Conservation (phyloP, 2,113 vertebrate genomes). For the Gallinago jamesoni region DNA sequence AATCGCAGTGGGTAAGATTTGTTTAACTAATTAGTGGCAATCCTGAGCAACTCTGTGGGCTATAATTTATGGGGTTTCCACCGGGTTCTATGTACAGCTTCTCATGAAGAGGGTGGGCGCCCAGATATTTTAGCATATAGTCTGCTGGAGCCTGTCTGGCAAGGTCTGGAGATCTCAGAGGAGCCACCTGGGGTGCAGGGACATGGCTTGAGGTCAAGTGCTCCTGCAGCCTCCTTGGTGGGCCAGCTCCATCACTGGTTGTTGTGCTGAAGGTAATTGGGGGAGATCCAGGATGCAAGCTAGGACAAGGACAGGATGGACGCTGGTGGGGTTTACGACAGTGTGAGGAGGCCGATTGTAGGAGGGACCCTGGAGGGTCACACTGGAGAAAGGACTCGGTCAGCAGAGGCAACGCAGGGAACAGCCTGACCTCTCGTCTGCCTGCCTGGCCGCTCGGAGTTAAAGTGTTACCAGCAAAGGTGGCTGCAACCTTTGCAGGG, state of each 20-base stretch:
- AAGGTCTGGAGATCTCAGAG: neutral
- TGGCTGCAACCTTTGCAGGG: neutral
- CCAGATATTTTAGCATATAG: neutral
- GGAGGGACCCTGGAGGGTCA: neutral
- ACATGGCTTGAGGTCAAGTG: neutral
- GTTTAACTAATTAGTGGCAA: neutral
- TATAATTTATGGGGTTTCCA: neutral
- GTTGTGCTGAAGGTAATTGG: fast-evolving
- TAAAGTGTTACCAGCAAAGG: slow-evolving; percentile 26
- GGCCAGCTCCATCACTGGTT: neutral
- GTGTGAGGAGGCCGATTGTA: neutral
- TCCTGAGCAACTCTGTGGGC: neutral
- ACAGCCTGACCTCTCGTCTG: neutral
- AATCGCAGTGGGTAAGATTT: neutral
- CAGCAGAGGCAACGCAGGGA: neutral
- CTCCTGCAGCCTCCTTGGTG: neutral
- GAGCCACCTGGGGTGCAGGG: neutral
- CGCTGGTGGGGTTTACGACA: fast-evolving
- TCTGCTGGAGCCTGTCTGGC: neutral
- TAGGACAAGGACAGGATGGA: neutral
- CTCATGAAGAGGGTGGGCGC: fast-evolving
- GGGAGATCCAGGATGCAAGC: neutral
- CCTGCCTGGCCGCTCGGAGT: neutral
- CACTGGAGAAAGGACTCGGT: neutral
- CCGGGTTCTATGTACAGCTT: neutral